These are phyloP conservation scores for Struthio camelus DNA, from an alignment of 2,113 vertebrate species.

Conservation along the genomic window DNA sequence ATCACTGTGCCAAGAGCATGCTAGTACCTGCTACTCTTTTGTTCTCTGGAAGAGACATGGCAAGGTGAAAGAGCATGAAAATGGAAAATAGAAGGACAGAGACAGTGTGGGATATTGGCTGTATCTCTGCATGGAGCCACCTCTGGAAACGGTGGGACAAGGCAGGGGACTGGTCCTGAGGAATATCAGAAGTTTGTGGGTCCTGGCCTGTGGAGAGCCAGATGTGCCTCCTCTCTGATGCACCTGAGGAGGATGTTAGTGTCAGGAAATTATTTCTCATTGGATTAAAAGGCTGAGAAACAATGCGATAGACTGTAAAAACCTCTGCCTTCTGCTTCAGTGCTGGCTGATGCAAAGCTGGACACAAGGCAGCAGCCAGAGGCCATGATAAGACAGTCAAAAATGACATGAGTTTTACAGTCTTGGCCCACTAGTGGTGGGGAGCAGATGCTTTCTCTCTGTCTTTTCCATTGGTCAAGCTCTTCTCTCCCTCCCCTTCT, in stretches of 20 bases:
- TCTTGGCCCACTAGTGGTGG: background rate
- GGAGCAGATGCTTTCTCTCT: background rate
- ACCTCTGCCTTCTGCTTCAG: conserved; percentile 25
- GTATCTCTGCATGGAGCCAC: background rate
- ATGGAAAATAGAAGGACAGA: background rate
- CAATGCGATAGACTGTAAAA: conserved; percentile 7
- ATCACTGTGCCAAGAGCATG: background rate
- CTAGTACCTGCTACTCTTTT: background rate
- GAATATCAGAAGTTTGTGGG: background rate
- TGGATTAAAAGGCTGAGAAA: conserved; percentile 25
- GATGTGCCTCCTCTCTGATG: background rate
- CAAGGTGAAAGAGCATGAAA: background rate
- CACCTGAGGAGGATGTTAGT: background rate
- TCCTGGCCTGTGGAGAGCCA: background rate
- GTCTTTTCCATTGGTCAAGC: background rate
- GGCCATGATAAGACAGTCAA: background rate
- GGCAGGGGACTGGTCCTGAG: background rate
- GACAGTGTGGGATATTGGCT: background rate
- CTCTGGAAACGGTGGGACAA: background rate
- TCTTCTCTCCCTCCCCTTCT: background rate
- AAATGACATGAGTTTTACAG: background rate
- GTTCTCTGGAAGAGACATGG: background rate
- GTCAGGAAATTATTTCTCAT: conserved; percentile 30
- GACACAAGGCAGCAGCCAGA: background rate
- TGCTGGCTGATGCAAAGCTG: background rate